phyloP scores from a whole-genome alignment of 2,888 invertebrate species.

The Seira ritae region DNA sequence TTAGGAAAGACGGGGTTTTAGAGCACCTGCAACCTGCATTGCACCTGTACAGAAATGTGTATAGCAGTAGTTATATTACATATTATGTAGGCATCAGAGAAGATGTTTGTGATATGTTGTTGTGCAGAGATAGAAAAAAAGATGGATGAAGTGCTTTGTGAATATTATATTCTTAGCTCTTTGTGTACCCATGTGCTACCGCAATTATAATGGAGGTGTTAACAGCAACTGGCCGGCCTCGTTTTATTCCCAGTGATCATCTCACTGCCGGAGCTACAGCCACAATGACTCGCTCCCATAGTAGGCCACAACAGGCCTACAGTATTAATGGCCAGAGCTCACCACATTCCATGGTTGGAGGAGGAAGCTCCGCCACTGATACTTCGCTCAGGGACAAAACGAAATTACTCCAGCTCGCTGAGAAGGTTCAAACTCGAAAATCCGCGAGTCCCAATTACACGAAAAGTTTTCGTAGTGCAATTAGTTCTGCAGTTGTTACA shows the following conservation, averaged over 20 bases:
- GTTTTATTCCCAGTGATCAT: slow-evolving; percentile 61
- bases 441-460: slow-evolving; percentile 51
- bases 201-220: slow-evolving; percentile 53
- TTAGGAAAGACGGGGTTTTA: too few species aligned
- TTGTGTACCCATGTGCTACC: too few species aligned
- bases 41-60: too few species aligned
- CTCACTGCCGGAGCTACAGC: slow-evolving; percentile 33
- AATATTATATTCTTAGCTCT: too few species aligned
- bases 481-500: slow-evolving; percentile 48
- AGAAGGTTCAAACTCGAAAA: slow-evolving; percentile 66
- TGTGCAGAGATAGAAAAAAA: too few species aligned
- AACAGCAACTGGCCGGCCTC: slow-evolving; percentile 58
- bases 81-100: too few species aligned
- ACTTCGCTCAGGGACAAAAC: slow-evolving; percentile 66
- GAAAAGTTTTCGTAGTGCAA: slow-evolving; percentile 55
- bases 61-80: too few species aligned
- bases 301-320: slow-evolving; percentile 30
- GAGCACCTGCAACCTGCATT: too few species aligned
- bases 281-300: slow-evolving; percentile 62
- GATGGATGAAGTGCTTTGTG: too few species aligned
- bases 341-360: neutral
- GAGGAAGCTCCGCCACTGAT: slow-evolving; percentile 45
- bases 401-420: slow-evolving; percentile 65
- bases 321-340: slow-evolving; percentile 49
- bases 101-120: too few species aligned